Evolutionary conservation across 2,888 invertebrate genomes (phyloP), one percentile per base, ranked within the genome.

Genomic region (Idaea straminata): DNA sequence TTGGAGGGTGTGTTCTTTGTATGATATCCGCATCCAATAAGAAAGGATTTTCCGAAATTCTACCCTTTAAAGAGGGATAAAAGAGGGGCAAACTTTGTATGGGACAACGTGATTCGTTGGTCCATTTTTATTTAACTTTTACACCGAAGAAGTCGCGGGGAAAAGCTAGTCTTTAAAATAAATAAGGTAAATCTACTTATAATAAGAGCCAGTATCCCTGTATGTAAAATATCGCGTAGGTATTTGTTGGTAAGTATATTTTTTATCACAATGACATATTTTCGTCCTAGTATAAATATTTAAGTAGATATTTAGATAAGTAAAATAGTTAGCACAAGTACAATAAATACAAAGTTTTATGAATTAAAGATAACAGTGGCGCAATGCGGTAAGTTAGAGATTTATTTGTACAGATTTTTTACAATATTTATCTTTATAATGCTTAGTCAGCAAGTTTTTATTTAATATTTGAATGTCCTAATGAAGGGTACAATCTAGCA

Each of bases 261-360:
- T 13, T 47, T 13, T 47, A 47, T 47, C 47, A 10, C 47, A 47
- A 47, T 47, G 47, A 47, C 47, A 47, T 47, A 47, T 47, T 47
- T 47, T 47, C 13, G 47, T 47, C 47, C 47, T 47, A 47, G 47
- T 7, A 47, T 10, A 47, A 47, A 47, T 47, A 47, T 47, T 47
- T 47, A 47, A 13, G 47, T 47, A 47, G 47, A 47, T 47, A 47
- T 47, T 47, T 47, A 47, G 47, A 47, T 47, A 38, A 38, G 38
- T 10, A 13, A 35, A 61, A n/a, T n/a, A 35, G 35, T 61, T 25
- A 25, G n/a, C 15, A 34, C 35, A 10, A 15, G 15, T 61, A 35
- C 4, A 61, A 61, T 61, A 61, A 61, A 61, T 61, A 47, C 47
- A 47, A 47, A 62, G 34, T 35, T 58, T 62, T 34, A 58, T 59